Evolutionary conservation across 2,113 vertebrate genomes (phyloP), one percentile per base, ranked within the genome.

Genomic region (Mirza zaza): DNA sequence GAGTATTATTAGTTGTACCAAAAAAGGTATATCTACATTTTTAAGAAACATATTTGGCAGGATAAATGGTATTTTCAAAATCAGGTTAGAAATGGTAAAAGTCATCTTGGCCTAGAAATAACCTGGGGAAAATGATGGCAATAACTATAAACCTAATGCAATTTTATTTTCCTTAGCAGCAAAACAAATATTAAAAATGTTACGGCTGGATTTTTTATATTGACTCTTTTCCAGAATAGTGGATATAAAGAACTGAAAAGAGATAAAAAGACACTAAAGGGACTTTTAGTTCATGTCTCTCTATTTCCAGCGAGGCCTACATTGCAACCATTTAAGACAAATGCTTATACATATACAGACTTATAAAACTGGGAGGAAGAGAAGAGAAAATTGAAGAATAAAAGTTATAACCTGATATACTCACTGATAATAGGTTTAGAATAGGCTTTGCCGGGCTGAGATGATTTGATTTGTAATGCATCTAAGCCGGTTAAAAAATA

Each of bases 101-200:
- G 27, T 59, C 29, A 34, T 77, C 36, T 80, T 65, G 34, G 59
- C 42, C 29, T 90, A 52, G 63, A 73, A 80, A 80, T 80, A 67
- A 92, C 52, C 32, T 55, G 32, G 34, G 15, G 29, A 32, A 75
- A 80, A 86, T 3, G 17, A 86, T 15, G 48, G 57, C 65, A 90
- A 75, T 96, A 75, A 86, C 71, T 75, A 73, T 52, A 92, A 89
- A 50, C 25, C 67, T 14, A 89, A 75, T 67, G 45, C 21, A 67
- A 36, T 81, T 90, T 95, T 57, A 67, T 86, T 90, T 83, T 92
- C 15, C 36, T 84, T 75, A 75, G 73, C n/a, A 90, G 39, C 92
- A 59, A 39, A 92, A 93, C 73, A 48, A 83, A 86, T 75, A 81
- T 61, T 86, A 90, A 86, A 70, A 86, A 36, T 71, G 9, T 39